Evolutionary conservation across 2,797 vertebrate species (phyloP).

Genomic region (Oreortyx pictus): DNA sequence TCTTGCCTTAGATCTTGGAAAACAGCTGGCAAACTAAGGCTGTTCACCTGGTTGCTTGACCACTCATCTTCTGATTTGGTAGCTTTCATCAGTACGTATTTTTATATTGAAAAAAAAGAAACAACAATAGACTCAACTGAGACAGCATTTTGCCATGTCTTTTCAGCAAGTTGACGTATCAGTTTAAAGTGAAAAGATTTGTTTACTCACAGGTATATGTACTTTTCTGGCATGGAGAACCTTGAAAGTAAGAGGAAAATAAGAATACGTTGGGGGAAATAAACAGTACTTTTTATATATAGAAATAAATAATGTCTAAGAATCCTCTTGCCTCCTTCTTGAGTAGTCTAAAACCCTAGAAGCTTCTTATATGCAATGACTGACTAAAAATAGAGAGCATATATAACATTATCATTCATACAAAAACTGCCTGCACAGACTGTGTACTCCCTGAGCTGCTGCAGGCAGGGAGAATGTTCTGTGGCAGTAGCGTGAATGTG

Average conservation of each 20-base stretch:
- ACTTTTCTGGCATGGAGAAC: conserved; percentile 1
- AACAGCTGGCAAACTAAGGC: neutral
- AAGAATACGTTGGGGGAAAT: conserved; percentile 27
- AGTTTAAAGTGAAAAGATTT: conserved; percentile 31
- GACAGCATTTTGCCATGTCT: neutral
- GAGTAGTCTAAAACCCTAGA: conserved; percentile 52
- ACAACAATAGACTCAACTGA: neutral
- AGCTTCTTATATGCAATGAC: conserved; percentile 37
- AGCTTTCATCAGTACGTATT: neutral
- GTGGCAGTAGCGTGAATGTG: neutral
- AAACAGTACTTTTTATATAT: conserved; percentile 34
- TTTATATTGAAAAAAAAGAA: neutral
- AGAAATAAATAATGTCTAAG: conserved; percentile 59
- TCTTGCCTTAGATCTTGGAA: neutral
- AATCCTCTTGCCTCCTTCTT: conserved; percentile 38
- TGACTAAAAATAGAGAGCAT: conserved; percentile 68
- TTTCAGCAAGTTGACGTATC: neutral
- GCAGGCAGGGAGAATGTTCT: neutral
- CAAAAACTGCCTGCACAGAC: conserved; percentile 47
- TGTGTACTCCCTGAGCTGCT: neutral
- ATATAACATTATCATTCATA: conserved; percentile 65
- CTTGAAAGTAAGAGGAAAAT: conserved; percentile 25
- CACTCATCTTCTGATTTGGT: neutral
- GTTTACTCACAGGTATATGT: conserved; percentile 36
- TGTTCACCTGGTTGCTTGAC: neutral